phyloP scores from a whole-genome alignment of 92 coral and sea anemone species.

The Diadumene lineata region DNA sequence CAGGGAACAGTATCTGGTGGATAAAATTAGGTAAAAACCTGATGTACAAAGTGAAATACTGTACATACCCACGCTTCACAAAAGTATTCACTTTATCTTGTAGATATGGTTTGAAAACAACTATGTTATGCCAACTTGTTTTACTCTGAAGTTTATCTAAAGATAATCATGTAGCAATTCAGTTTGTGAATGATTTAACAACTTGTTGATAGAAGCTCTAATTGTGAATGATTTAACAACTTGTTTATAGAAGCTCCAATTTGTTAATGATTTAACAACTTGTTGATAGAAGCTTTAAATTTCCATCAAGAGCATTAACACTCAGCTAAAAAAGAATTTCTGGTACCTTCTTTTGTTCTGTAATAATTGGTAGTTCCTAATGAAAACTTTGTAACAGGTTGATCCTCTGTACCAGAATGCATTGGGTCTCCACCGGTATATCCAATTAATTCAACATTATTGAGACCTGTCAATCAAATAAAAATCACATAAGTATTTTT shows the following conservation, averaged over 20 bases:
- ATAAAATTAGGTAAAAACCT: no score
- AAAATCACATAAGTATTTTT: not conserved
- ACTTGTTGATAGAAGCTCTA: no score
- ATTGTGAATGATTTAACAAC: no score
- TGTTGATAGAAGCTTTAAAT: no score
- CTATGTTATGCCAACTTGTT: conserved; percentile 92
- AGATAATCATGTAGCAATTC: no score
- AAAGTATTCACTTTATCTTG: conserved; percentile 84
- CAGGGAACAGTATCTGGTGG: no score
- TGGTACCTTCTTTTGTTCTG: conserved; percentile 58
- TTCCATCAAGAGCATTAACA: not conserved
- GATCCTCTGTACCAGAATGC: conserved; percentile 54
- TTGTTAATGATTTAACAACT: no score
- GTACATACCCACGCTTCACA: conserved; percentile 86
- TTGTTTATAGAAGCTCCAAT: no score
- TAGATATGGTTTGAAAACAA: conserved; percentile 85
- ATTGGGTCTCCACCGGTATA: conserved; percentile 76
- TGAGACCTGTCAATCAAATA: conserved; percentile 55
- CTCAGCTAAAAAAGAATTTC: not conserved
- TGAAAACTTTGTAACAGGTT: conserved; percentile 63
- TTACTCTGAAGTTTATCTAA: conserved; percentile 74
- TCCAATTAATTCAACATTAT: conserved; percentile 83
- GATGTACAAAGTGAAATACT: not conserved
- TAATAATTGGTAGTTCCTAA: conserved; percentile 71
- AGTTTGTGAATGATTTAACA: no score